These are phyloP conservation scores for Drosophila triauraria DNA, from an alignment of 1,140 invertebrate species.

Conservation along the genomic window DNA sequence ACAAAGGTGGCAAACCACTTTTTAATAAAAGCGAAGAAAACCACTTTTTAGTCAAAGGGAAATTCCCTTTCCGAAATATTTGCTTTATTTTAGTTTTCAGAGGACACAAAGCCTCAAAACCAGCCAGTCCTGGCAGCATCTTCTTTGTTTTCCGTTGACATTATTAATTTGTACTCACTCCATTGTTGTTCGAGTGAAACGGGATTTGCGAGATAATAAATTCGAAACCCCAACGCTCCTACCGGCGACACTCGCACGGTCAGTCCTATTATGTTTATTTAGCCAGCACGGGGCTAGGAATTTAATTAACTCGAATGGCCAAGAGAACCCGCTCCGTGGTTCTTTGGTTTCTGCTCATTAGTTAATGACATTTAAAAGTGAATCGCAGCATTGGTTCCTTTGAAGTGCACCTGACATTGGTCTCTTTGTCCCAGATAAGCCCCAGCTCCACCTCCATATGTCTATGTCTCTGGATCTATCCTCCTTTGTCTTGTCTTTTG, in stretches of 20 bases:
- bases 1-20: neutral
- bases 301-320: conserved; percentile 24
- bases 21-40: too few relatives aligned
- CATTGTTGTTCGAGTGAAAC: too few relatives aligned
- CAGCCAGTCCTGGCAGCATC: neutral
- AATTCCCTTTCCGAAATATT: too few relatives aligned
- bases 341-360: conserved; percentile 16
- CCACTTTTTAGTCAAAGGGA: too few relatives aligned
- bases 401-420: conserved; percentile 42
- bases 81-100: neutral
- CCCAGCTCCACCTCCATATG: neutral
- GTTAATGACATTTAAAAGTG: conserved; percentile 14
- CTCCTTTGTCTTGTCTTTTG: conserved; percentile 3
- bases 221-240: neutral
- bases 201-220: neutral
- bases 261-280: conserved; percentile 1
- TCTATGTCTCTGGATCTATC: neutral
- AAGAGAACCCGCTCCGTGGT: neutral
- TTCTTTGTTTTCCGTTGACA: neutral
- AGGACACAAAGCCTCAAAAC: conserved; percentile 4
- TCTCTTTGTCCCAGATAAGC: neutral
- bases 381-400: conserved; percentile 14
- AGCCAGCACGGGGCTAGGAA: neutral
- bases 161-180: neutral
- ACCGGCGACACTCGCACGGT: neutral